phyloP scores from a whole-genome alignment of 2,113 vertebrate species.

The Nibea coibor region DNA sequence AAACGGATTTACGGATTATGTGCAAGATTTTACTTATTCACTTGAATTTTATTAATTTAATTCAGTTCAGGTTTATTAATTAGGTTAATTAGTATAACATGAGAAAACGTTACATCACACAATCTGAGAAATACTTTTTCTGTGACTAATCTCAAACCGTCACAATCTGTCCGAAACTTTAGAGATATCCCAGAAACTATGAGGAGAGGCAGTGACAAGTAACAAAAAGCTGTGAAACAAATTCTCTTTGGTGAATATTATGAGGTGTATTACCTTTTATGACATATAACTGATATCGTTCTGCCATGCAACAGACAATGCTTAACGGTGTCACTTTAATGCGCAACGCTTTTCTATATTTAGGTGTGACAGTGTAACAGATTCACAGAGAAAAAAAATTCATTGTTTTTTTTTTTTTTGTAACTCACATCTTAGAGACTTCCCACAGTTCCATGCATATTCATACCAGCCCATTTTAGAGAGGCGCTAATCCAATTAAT shows the following conservation, averaged over 20 bases:
- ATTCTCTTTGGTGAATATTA: neutral
- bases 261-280: neutral
- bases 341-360: slow-evolving; percentile 11
- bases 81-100: neutral
- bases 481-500: slow-evolving; percentile 85
- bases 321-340: slow-evolving; percentile 9
- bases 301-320: neutral
- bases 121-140: neutral
- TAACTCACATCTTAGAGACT: slow-evolving; percentile 74
- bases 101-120: neutral
- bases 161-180: neutral
- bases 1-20: neutral
- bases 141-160: neutral
- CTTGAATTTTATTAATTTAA: neutral
- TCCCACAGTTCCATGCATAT: slow-evolving; percentile 76
- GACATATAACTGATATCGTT: neutral
- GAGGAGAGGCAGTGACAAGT: neutral
- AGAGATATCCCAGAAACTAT: neutral
- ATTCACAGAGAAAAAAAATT: slow-evolving; percentile 19
- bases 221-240: neutral
- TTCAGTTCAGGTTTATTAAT: neutral
- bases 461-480: slow-evolving; percentile 76
- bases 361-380: neutral
- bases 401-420: slow-evolving; percentile 52
- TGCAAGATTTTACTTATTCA: neutral